phyloP scores from a whole-genome alignment of 1,140 invertebrate genomes.

The Dendrolimus punctatus region DNA sequence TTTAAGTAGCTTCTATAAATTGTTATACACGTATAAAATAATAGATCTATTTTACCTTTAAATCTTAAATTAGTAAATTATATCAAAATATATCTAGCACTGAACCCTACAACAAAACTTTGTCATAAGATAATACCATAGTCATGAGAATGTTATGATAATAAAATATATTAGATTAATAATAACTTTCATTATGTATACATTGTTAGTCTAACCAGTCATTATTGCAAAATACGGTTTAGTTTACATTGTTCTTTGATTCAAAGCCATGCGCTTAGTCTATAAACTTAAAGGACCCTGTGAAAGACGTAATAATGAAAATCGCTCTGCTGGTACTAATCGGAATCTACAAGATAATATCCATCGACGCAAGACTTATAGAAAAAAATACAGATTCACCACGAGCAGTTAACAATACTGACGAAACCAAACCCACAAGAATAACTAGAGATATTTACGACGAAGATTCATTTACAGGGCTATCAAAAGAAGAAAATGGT shows the following conservation, averaged over 20 bases:
- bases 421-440: conserved; percentile 7
- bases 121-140: conserved; percentile 8
- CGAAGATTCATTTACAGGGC: conserved; percentile 5
- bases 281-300: neutral
- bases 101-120: too few species aligned
- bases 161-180: conserved; percentile 26
- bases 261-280: conserved; percentile 25
- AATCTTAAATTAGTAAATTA: too few species aligned
- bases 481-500: conserved; percentile 15
- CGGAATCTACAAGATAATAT: conserved; percentile 5
- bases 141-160: conserved; percentile 21
- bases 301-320: conserved; percentile 2
- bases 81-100: too few species aligned
- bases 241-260: conserved; percentile 39
- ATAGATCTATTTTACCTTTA: too few species aligned
- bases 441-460: conserved; percentile 17
- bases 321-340: conserved; percentile 1
- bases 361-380: conserved; percentile 13
- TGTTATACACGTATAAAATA: too few species aligned
- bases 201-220: conserved; percentile 30
- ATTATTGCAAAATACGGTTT: conserved; percentile 37
- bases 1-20: too few species aligned
- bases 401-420: conserved; percentile 7
- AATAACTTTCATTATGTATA: conserved; percentile 12
- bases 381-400: conserved; percentile 13